Percentiles rank a stretch among this genome's conserved stretches.
Conservation (phyloP, 2,113 vertebrate genomes). For the Furnarius figulus region DNA sequence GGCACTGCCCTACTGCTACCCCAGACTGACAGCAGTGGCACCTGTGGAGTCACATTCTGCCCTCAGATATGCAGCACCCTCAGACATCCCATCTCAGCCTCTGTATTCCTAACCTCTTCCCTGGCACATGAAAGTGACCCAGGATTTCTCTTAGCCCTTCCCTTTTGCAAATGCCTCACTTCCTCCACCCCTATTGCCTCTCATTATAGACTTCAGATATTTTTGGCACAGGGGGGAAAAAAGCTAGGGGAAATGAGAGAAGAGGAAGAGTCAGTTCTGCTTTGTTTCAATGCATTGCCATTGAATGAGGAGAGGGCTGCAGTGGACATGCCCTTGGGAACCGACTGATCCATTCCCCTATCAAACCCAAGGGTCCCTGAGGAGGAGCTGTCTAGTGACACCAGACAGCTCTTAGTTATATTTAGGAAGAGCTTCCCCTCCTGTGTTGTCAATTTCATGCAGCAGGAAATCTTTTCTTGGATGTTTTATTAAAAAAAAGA, state of each 20-base stretch:
- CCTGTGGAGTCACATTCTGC: fast-evolving
- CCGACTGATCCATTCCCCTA: background rate
- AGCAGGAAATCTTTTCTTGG: slow-evolving; percentile 52
- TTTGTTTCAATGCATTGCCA: background rate
- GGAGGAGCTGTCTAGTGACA: background rate
- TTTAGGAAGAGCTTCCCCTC: slow-evolving; percentile 57
- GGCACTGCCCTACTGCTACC: background rate
- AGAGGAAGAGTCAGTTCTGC: background rate
- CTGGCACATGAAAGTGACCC: fast-evolving
- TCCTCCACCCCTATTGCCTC: background rate
- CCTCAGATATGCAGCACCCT: background rate
- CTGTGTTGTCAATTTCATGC: background rate
- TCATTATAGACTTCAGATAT: background rate
- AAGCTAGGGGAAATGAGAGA: background rate
- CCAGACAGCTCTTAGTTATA: slow-evolving; percentile 15
- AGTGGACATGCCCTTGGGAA: background rate
- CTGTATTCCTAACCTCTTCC: background rate
- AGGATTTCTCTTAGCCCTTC: background rate
- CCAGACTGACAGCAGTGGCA: background rate
- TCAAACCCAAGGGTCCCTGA: background rate
- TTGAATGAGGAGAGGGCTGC: background rate
- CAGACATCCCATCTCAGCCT: background rate
- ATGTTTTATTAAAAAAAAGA: background rate
- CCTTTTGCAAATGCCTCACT: background rate
- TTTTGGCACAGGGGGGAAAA: background rate